phyloP scores from a whole-genome alignment of 2,888 invertebrate species.

The Neoscelio sp. region DNA sequence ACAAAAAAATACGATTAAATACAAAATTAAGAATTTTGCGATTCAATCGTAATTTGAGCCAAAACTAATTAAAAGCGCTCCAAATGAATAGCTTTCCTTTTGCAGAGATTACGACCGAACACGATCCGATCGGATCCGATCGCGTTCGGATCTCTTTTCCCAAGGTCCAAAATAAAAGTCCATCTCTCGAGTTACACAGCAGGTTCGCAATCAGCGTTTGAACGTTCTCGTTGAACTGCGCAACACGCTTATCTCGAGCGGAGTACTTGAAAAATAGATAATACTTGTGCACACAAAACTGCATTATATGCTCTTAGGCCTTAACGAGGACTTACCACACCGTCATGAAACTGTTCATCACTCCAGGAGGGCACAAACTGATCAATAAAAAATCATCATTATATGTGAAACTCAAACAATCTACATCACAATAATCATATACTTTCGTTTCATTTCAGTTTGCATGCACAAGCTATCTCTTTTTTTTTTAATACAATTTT shows the following conservation, averaged over 20 bases:
- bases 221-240: too few relatives aligned
- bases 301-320: constrained; percentile 79
- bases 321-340: constrained; percentile 89
- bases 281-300: constrained; percentile 83
- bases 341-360: constrained; percentile 95
- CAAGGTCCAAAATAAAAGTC: too few relatives aligned
- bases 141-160: too few relatives aligned
- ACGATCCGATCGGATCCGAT: too few relatives aligned
- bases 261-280: constrained; percentile 66
- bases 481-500: constrained; percentile 44
- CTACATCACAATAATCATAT: constrained; percentile 48
- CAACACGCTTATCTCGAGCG: constrained; percentile 40
- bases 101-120: too few relatives aligned
- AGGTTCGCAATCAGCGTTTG: too few relatives aligned
- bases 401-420: constrained; percentile 70
- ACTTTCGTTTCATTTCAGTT: constrained; percentile 80
- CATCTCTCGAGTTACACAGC: neutral
- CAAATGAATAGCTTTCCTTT: too few relatives aligned
- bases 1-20: too few relatives aligned
- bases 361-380: constrained; percentile 93
- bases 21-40: too few relatives aligned
- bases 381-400: constrained; percentile 85
- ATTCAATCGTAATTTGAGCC: too few relatives aligned
- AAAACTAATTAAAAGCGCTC: too few relatives aligned
- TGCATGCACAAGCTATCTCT: constrained; percentile 83